These are phyloP conservation scores for Heloderma charlesbogerti DNA, from an alignment of 2,113 vertebrate genomes.

Conservation along the genomic window DNA sequence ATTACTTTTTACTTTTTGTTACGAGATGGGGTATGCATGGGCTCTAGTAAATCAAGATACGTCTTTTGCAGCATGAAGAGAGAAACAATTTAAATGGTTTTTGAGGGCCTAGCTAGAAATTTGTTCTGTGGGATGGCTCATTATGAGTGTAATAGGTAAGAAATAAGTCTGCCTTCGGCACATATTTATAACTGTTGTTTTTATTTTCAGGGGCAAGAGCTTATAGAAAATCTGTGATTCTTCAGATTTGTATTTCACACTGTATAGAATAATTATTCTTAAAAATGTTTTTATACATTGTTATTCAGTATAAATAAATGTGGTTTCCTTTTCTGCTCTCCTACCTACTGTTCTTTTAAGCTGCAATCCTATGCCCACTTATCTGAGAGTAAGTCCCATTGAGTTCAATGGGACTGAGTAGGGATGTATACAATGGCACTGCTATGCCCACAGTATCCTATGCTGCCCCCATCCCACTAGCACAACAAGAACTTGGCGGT, in stretches of 20 bases:
- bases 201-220: background rate
- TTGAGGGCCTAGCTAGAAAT: conserved; percentile 20
- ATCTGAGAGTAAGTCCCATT: too few relatives aligned
- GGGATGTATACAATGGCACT: too few relatives aligned
- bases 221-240: background rate
- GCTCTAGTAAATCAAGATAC: conserved; percentile 28
- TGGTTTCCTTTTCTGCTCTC: background rate
- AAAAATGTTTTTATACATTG: conserved; percentile 8
- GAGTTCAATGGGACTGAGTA: too few relatives aligned
- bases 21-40: background rate
- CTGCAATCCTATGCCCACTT: background rate
- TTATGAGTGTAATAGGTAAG: conserved; percentile 22
- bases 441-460: too few relatives aligned
- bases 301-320: conserved; percentile 8
- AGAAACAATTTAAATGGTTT: background rate
- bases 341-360: background rate
- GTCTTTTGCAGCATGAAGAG: conserved; percentile 34
- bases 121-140: conserved; percentile 14
- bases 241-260: background rate
- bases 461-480: too few relatives aligned
- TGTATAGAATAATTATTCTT: background rate
- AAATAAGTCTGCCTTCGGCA: background rate
- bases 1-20: conserved; percentile 36
- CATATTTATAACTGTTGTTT: background rate
- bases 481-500: too few relatives aligned